Evolutionary conservation across 2,888 invertebrate genomes (phyloP).

Genomic region (Idaea straminata): DNA sequence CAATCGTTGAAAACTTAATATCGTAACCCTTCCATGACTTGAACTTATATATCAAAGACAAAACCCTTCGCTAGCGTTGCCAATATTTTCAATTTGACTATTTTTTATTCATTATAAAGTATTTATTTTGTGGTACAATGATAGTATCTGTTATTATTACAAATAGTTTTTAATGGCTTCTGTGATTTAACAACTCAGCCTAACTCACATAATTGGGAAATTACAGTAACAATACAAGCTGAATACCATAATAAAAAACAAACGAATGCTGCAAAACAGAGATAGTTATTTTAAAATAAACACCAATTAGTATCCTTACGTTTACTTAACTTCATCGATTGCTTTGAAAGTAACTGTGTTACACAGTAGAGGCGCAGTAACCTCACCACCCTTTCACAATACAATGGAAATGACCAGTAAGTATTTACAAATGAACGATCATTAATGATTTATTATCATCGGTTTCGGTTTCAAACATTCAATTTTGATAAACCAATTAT

Average conservation of each 20-base stretch:
- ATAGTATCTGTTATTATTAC: too few species aligned
- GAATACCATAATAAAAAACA: too few species aligned
- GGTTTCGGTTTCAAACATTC: slow-evolving; percentile 33
- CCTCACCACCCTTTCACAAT: slow-evolving; percentile 28
- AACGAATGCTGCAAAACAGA: too few species aligned
- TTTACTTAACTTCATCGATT: neutral
- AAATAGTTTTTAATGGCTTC: too few species aligned
- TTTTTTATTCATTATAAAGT: too few species aligned
- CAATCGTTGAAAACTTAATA: neutral
- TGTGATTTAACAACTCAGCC: too few species aligned
- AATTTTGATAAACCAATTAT: neutral
- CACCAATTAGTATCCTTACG: too few species aligned
- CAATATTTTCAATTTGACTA: too few species aligned
- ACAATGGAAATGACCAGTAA: slow-evolving; percentile 34
- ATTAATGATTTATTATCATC: slow-evolving; percentile 46
- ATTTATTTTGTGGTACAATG: too few species aligned
- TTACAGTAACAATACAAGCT: too few species aligned
- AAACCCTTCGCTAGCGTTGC: too few species aligned
- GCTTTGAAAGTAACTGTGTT: slow-evolving; percentile 1
- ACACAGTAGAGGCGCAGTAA: neutral
- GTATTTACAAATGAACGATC: slow-evolving; percentile 63
- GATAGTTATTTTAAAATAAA: neutral
- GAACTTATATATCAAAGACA: neutral
- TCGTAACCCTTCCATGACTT: neutral
- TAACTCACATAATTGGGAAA: too few species aligned